A percentile compares a stretch with the other conserved stretches of the same genome.
Evolutionary conservation across 1,140 invertebrate species (phyloP).

Genomic region (Luehdorfia chinensis): DNA sequence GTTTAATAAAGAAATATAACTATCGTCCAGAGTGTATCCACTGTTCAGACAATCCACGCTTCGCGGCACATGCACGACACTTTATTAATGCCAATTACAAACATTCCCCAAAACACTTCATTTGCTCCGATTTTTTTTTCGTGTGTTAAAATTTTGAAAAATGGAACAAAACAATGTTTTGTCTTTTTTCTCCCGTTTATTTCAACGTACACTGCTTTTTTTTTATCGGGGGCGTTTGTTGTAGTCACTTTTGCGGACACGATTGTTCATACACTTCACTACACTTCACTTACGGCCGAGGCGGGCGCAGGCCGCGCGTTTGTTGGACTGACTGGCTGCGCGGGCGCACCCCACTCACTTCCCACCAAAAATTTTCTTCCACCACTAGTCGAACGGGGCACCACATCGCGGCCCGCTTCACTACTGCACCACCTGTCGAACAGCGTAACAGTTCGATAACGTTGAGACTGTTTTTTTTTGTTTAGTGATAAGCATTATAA

Average conservation of each 20-base stretch:
- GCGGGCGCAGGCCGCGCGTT: constrained; percentile 59
- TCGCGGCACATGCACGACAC: constrained; percentile 61
- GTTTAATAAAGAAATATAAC: constrained; percentile 26
- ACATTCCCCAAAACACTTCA: constrained; percentile 45
- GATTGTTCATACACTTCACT: constrained; percentile 27
- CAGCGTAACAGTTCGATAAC: background rate
- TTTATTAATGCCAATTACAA: constrained; percentile 72
- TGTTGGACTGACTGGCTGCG: constrained; percentile 55
- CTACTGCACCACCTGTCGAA: constrained; percentile 4
- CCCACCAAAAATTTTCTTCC: constrained; percentile 70
- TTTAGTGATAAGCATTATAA: constrained; percentile 6
- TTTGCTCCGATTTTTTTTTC: constrained; percentile 21
- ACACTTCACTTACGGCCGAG: constrained; percentile 44
- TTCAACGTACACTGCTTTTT: constrained; percentile 63
- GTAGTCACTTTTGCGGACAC: constrained; percentile 36
- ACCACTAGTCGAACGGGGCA: constrained; percentile 41
- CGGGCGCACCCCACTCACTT: constrained; percentile 71
- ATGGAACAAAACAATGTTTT: constrained; percentile 28
- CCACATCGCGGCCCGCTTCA: constrained; percentile 44
- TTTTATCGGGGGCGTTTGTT: constrained; percentile 22
- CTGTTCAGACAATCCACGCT: constrained; percentile 41
- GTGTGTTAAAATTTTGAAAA: background rate
- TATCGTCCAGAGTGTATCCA: constrained; percentile 49
- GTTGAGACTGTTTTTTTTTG: background rate
- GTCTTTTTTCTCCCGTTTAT: constrained; percentile 32